phyloP scores from a whole-genome alignment of 2,888 invertebrate species.

The Tribolium freemani region DNA sequence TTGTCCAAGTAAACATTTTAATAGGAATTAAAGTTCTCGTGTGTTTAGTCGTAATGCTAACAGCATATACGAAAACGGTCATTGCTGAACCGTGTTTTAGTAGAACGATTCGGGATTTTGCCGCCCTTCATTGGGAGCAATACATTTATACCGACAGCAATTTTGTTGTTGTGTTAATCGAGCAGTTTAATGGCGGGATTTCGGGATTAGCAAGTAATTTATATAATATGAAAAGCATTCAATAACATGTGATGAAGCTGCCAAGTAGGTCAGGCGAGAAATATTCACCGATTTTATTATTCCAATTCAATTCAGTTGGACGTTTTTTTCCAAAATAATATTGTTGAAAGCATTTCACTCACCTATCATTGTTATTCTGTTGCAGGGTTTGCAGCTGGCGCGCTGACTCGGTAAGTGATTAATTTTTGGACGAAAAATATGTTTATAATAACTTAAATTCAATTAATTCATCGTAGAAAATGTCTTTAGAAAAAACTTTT shows the following conservation, averaged over 20 bases:
- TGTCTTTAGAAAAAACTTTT: conserved; percentile 52
- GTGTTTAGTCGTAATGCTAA: conserved; percentile 30
- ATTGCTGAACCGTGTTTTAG: conserved; percentile 30
- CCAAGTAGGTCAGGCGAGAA: conserved; percentile 16
- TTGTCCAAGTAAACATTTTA: conserved; percentile 34
- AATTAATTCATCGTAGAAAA: conserved; percentile 39
- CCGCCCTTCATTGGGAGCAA: conserved; percentile 27
- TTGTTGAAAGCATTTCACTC: conserved; percentile 3
- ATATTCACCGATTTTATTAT: conserved; percentile 16
- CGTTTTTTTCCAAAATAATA: conserved; percentile 6
- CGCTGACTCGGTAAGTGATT: conserved; percentile 23
- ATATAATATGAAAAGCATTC: conserved; percentile 21
- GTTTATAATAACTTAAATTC: conserved; percentile 32
- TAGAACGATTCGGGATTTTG: conserved; percentile 20
- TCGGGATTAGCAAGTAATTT: conserved; percentile 39
- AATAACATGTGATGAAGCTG: conserved; percentile 15
- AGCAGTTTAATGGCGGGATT: conserved; percentile 30
- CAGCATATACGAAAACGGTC: conserved; percentile 14
- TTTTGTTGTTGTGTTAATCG: conserved; percentile 42
- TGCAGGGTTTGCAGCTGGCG: conserved; percentile 22
- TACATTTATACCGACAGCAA: conserved; percentile 40
- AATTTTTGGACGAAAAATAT: conserved; percentile 29
- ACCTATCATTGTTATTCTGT: conserved; percentile 20
- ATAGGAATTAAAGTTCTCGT: conserved; percentile 37
- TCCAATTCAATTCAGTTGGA: conserved; percentile 7